Percentiles rank a stretch among this genome's conserved stretches.
Conservation (phyloP, 2,113 vertebrate species). For the Chaenocephalus aceratus region DNA sequence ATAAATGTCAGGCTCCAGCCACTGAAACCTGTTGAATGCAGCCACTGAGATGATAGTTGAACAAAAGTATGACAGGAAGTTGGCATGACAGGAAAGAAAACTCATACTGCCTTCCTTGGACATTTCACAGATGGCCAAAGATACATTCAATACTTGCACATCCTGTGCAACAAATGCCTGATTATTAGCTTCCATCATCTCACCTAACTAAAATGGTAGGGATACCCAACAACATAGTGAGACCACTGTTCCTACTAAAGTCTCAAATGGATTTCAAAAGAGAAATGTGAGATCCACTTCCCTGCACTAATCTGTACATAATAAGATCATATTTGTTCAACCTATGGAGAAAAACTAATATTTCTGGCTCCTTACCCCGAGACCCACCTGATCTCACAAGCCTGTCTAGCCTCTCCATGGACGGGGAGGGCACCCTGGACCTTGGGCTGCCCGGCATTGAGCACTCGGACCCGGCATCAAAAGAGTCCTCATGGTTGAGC, state of each 20-base stretch:
- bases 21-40: slow-evolving; percentile 47
- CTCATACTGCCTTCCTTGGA: slow-evolving; percentile 1
- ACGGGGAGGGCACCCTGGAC: slow-evolving; percentile 88
- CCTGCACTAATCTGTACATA: not conserved
- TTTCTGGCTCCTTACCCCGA: slow-evolving; percentile 54
- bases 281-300: not conserved
- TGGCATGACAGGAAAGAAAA: not conserved
- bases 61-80: slow-evolving; percentile 42
- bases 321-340: not conserved
- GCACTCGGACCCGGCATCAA: slow-evolving; percentile 92
- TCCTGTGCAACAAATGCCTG: not conserved
- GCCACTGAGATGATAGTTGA: slow-evolving; percentile 4
- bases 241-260: slow-evolving; percentile 1
- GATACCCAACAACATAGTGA: not conserved
- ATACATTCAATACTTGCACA: slow-evolving; percentile 24
- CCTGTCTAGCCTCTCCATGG: slow-evolving; percentile 94
- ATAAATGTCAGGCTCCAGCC: not conserved
- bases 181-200: slow-evolving; percentile 31
- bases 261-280: slow-evolving; percentile 12
- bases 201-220: not conserved
- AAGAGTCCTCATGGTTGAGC: slow-evolving; percentile 90
- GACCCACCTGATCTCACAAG: slow-evolving; percentile 92
- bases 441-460: slow-evolving; percentile 94
- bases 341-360: not conserved
- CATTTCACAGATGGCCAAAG: not conserved